Base-by-base conservation (phyloP, 2,113 vertebrate species). In the Scopus umbretta region DNA sequence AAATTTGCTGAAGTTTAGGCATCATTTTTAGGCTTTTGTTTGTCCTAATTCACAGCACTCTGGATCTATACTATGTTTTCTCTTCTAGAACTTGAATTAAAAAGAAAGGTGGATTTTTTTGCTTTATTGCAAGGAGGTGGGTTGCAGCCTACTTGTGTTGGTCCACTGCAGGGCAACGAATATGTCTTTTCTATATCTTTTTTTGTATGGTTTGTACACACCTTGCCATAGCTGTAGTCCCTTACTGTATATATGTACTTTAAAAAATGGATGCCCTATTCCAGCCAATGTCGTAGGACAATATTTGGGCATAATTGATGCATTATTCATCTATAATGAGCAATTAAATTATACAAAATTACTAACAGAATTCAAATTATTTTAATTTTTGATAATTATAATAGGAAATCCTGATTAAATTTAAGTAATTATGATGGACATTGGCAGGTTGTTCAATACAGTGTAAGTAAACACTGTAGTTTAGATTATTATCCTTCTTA, bases 1-100 rank as follows among this genome's bases (percentile, higher is more conserved):
- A 95, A 97, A 97, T 94, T 79, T 81, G 88, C 85, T 89, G 76
- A 90, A 91, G 55, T 92, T 95, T 81, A 97, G 85, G 94, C 73
- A 89, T 93, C 73, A 32, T 71, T 96, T 96, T 96, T 97, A 65
- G 86, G n/a, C 62, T 87, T 86, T 52, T 62, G 63, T 88, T 96
- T 96, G 86, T 88, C 42, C 93, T 90, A 86, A 56, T 85, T 95
- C 80, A 90, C 42, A 92, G 62, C 68, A 83, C 81, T 94, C 88
- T 72, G n/a, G 86, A 65, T 49, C 65, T 52, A 4, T 56, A 58
- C 63, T 72, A 3, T 55, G 40, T 72, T 81, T 93, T 79, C 74
- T 88, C 30, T 95, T 74, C 61, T 52, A 90, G n/a, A 88, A 92
- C 65, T 86, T 49, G 53, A 78, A 84, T 88, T 84, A 42, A 89